Conservation (phyloP, 2,797 vertebrate species). For the Borostomias antarcticus region DNA sequence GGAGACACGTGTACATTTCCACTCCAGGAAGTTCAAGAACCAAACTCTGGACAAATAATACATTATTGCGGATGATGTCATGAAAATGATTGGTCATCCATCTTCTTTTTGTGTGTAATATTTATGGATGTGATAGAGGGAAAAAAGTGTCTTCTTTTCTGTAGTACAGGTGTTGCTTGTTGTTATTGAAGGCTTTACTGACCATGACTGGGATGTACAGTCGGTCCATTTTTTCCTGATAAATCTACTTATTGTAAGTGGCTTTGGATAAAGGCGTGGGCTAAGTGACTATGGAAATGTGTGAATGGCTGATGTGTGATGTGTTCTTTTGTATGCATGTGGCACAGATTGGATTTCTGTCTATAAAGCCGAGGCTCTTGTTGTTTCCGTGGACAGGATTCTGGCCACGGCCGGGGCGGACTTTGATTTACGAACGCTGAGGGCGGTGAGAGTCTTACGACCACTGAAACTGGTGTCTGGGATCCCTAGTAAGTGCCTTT, state of each 20-base stretch:
- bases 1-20: no score
- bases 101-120: background rate
- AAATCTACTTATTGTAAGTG: background rate
- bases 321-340: no score
- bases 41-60: no score
- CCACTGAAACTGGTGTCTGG: conserved; percentile 95
- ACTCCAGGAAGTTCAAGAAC: no score
- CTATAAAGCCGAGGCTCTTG: background rate
- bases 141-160: no score
- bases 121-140: background rate
- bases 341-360: background rate
- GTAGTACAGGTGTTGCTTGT: no score
- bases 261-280: no score
- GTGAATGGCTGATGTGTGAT: background rate
- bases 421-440: conserved; percentile 91
- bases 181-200: no score
- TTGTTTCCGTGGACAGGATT: conserved; percentile 80
- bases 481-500: conserved; percentile 89
- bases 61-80: no score
- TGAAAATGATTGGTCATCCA: no score
- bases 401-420: conserved; percentile 90
- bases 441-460: conserved; percentile 91
- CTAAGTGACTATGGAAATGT: background rate
- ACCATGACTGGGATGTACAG: no score
- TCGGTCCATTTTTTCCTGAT: no score